Evolutionary conservation across 2,113 vertebrate genomes (phyloP).

Genomic region (Leucoraja erinaceus): DNA sequence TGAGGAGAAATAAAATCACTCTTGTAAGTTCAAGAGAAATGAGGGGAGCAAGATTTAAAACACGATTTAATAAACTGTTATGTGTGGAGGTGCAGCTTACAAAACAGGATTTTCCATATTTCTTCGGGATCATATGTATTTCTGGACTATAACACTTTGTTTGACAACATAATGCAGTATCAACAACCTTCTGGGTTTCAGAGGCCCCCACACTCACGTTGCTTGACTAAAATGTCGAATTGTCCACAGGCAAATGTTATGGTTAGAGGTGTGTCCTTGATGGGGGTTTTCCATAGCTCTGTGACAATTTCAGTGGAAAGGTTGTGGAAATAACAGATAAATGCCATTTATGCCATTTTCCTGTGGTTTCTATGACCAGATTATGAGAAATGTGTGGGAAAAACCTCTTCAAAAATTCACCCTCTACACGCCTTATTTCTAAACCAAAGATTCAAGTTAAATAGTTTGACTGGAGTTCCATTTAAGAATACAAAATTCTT

Average conservation of each 20-base stretch:
- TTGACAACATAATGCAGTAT: constrained; percentile 63
- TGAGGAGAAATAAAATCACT: neutral
- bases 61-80: neutral
- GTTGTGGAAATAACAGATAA: neutral
- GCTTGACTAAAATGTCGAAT: neutral
- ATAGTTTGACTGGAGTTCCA: neutral
- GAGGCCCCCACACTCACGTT: neutral
- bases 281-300: neutral
- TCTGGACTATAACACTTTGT: constrained; percentile 63
- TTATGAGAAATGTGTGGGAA: neutral
- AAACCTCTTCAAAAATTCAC: neutral
- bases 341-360: neutral
- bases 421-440: neutral
- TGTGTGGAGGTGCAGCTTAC: neutral
- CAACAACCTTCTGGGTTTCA: neutral
- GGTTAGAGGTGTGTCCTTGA: neutral
- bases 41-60: neutral
- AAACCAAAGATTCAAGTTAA: constrained; percentile 8
- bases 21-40: neutral
- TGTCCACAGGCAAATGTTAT: neutral
- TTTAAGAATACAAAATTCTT: constrained; percentile 33
- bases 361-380: neutral
- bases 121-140: constrained; percentile 52
- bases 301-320: neutral
- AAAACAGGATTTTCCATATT: neutral